Percentiles rank a stretch among this genome's conserved stretches.
Evolutionary conservation across 2,888 invertebrate species (phyloP).

Genomic region (Andrena fulva): DNA sequence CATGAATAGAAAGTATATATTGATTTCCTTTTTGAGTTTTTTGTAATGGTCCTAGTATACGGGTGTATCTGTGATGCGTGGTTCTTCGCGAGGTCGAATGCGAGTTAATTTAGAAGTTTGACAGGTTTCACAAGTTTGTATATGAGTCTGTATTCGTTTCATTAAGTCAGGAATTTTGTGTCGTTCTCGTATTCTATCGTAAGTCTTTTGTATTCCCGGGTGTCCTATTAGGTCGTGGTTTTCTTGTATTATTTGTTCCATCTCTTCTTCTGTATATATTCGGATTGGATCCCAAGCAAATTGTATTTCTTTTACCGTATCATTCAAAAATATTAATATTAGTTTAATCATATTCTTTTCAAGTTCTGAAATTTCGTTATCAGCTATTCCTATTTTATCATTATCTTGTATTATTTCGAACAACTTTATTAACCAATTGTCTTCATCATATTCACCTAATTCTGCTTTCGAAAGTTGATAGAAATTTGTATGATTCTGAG

Average conservation of each 20-base stretch:
- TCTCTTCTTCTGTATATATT: background rate
- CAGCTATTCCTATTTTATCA: background rate
- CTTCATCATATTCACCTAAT: background rate
- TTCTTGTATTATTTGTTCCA: background rate
- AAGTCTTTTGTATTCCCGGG: conserved; percentile 16
- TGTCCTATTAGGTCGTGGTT: conserved; percentile 22
- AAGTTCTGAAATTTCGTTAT: background rate
- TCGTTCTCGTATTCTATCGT: background rate
- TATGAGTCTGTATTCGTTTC: background rate
- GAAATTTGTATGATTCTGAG: background rate
- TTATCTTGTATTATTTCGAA: background rate
- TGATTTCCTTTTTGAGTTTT: conserved; percentile 2
- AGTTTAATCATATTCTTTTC: background rate
- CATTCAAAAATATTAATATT: background rate
- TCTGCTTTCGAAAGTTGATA: background rate
- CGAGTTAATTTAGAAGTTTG: conserved; percentile 2
- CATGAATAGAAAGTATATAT: conserved; percentile 4
- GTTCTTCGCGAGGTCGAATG: background rate
- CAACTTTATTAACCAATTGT: background rate
- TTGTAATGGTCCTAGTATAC: background rate
- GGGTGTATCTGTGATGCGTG: background rate
- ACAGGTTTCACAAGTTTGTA: background rate
- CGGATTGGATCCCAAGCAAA: background rate
- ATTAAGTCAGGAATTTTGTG: conserved; percentile 6
- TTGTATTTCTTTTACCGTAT: background rate